Conservation (phyloP, 1,140 invertebrate genomes). For the Cyclina sinensis region DNA sequence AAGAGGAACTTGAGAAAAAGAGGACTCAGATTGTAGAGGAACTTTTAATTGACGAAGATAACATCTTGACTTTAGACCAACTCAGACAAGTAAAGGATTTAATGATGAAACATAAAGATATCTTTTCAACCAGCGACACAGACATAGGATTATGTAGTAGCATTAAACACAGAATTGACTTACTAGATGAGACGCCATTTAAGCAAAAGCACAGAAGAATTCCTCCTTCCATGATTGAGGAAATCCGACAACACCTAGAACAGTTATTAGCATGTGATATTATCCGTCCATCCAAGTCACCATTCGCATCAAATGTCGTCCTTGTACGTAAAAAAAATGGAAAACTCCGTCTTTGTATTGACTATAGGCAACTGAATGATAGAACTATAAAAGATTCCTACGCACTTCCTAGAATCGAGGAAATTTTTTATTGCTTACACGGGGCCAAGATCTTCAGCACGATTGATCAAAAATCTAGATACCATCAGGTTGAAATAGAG, state of each 20-base stretch:
- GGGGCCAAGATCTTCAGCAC: too few relatives aligned
- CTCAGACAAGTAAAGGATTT: neutral
- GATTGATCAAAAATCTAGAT: too few relatives aligned
- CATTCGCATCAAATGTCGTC: too few relatives aligned
- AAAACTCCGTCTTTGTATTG: too few relatives aligned
- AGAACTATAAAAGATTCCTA: too few relatives aligned
- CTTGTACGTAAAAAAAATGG: too few relatives aligned
- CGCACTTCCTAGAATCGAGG: too few relatives aligned
- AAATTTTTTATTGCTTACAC: too few relatives aligned
- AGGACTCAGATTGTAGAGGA: neutral
- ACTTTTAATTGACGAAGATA: slow-evolving; percentile 3
- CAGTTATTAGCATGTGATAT: slow-evolving; percentile 35
- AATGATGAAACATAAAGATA: neutral
- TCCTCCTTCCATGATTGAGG: slow-evolving; percentile 22
- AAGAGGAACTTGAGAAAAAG: neutral
- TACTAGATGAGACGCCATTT: slow-evolving; percentile 33
- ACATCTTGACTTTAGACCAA: neutral
- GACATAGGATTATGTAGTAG: slow-evolving; percentile 21
- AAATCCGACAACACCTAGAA: slow-evolving; percentile 25
- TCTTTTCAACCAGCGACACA: slow-evolving; percentile 4
- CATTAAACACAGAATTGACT: slow-evolving; percentile 43
- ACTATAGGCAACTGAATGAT: too few relatives aligned
- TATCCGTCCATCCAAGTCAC: slow-evolving; percentile 42
- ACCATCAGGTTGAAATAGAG: too few relatives aligned
- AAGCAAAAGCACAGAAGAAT: slow-evolving; percentile 34